Conservation (phyloP, 2,797 vertebrate genomes). For the Todus mexicanus region DNA sequence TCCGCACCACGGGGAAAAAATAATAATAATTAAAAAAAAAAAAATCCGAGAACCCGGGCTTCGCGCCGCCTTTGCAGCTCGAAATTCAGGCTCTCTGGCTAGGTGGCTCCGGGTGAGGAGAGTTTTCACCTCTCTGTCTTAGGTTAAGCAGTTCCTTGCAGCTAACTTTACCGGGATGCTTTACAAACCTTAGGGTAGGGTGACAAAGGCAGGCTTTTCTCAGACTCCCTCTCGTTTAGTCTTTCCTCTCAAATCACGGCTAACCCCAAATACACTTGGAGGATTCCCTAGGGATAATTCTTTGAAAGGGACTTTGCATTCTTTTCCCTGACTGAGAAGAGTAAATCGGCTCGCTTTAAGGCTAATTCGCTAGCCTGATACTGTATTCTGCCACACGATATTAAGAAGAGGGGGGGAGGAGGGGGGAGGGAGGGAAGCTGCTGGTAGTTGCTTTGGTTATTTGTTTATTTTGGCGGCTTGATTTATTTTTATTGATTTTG, state of each 20-base stretch:
- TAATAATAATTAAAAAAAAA: no score
- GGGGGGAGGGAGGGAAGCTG: neutral
- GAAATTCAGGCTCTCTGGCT: neutral
- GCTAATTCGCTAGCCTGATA: neutral
- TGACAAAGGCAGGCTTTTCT: conserved; percentile 52
- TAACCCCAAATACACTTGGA: conserved; percentile 34
- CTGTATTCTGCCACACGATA: conserved; percentile 19
- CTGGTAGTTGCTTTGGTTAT: neutral
- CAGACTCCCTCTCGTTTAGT: conserved; percentile 4
- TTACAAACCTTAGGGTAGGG: conserved; percentile 37
- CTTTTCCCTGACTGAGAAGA: neutral
- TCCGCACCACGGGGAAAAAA: neutral
- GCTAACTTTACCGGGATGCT: conserved; percentile 38
- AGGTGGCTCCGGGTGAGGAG: neutral
- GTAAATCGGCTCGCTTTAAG: neutral
- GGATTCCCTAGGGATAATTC: conserved; percentile 34
- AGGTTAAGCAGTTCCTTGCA: conserved; percentile 42
- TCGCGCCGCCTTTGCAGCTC: neutral
- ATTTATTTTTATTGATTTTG: neutral
- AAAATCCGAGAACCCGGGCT: neutral
- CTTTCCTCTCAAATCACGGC: conserved; percentile 44
- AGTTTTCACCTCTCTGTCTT: conserved; percentile 17
- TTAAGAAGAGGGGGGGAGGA: neutral
- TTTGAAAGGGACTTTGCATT: conserved; percentile 32
- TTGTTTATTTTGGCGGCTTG: neutral